Conservation (phyloP, 2,113 vertebrate genomes). For the Paedocypris sp. region DNA sequence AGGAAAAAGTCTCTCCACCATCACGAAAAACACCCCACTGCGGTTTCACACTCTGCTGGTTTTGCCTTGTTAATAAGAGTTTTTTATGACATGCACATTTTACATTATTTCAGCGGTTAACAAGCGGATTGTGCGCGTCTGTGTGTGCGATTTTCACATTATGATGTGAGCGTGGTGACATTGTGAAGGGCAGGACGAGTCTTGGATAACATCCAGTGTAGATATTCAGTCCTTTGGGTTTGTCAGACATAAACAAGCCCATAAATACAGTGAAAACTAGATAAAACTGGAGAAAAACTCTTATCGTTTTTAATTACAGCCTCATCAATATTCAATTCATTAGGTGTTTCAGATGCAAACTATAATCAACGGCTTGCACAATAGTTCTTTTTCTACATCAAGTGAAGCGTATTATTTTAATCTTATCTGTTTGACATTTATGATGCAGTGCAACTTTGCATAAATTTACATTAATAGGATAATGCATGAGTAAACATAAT, state of each 20-base stretch:
- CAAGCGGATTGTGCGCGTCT: slow-evolving; percentile 31
- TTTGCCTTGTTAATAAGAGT: slow-evolving; percentile 5
- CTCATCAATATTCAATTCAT: too few species aligned
- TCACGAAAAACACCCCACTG: background rate
- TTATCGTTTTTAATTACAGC: too few species aligned
- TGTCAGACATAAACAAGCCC: background rate
- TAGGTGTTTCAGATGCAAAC: too few species aligned
- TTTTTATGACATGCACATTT: slow-evolving; percentile 15
- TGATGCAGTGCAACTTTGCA: too few species aligned
- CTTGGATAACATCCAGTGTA: background rate
- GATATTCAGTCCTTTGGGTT: slow-evolving; percentile 3
- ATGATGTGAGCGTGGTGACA: background rate
- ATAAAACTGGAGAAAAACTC: too few species aligned
- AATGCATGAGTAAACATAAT: too few species aligned
- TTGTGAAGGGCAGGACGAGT: background rate
- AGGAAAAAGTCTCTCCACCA: background rate
- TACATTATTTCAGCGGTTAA: background rate
- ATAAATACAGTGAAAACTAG: too few species aligned
- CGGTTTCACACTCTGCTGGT: background rate
- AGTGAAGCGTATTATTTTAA: too few species aligned
- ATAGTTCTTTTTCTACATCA: too few species aligned
- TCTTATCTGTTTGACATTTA: too few species aligned
- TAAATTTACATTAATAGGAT: too few species aligned
- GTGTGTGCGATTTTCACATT: background rate
- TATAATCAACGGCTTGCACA: too few species aligned